phyloP scores from a whole-genome alignment of 2,113 vertebrate genomes.

The Malurus cyaneus region DNA sequence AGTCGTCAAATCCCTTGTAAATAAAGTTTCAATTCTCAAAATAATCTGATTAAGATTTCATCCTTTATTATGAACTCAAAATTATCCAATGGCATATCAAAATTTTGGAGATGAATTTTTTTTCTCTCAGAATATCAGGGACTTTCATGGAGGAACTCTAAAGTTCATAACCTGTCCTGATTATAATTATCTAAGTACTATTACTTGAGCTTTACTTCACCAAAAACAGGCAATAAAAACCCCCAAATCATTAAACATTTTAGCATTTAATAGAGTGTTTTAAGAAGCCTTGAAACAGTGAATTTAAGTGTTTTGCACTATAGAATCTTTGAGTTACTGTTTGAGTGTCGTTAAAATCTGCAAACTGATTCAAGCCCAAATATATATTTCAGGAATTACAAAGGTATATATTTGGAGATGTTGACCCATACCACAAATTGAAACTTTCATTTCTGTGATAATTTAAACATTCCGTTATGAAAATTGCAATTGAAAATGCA shows the following conservation, averaged over 20 bases:
- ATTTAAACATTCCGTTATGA: neutral
- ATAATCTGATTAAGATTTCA: neutral
- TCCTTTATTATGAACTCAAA: too few species aligned
- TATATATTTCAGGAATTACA: neutral
- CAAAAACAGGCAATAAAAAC: neutral
- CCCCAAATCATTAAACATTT: rapidly evolving
- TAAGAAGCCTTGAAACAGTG: neutral
- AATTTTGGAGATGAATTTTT: neutral
- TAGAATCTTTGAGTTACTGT: neutral
- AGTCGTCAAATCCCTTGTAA: neutral
- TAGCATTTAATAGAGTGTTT: neutral
- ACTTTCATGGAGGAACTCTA: neutral
- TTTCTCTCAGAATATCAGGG: neutral
- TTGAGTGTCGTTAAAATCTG: neutral
- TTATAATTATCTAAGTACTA: neutral
- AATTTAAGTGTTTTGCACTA: neutral
- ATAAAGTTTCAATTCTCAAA: neutral
- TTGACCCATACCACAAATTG: neutral
- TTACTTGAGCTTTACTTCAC: neutral
- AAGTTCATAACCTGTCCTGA: neutral
- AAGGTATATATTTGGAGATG: neutral
- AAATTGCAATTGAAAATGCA: neutral
- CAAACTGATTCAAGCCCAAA: neutral
- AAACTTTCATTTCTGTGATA: neutral
- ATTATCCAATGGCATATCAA: too few species aligned